Percentiles rank a stretch among this genome's conserved stretches.
phyloP scores from a whole-genome alignment of 2,113 vertebrate species.

The Falcunculus frontatus region DNA sequence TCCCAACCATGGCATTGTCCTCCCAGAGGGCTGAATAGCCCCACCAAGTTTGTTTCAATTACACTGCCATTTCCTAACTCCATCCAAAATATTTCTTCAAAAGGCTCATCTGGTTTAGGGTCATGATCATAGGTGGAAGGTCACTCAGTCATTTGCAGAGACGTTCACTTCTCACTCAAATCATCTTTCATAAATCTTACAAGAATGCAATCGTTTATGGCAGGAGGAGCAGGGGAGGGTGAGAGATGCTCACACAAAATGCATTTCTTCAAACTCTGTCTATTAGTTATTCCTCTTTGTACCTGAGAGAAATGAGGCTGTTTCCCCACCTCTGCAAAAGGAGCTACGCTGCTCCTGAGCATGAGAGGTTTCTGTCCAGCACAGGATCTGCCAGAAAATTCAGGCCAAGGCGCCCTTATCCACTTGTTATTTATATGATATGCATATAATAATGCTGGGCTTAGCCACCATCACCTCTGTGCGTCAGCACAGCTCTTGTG shows the following conservation, averaged over 20 bases:
- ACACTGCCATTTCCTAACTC: not conserved
- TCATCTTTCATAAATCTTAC: constrained; percentile 28
- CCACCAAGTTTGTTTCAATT: not conserved
- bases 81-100: constrained; percentile 3
- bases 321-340: not conserved
- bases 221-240: not conserved
- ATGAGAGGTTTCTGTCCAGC: not conserved
- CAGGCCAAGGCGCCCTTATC: fast-evolving
- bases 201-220: not conserved
- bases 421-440: fast-evolving
- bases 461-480: not conserved
- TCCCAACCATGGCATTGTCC: not conserved
- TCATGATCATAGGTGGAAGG: constrained; percentile 5
- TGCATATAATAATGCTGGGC: fast-evolving
- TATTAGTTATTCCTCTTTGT: not conserved
- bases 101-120: constrained; percentile 3
- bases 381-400: not conserved
- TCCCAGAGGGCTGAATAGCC: not conserved
- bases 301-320: not conserved
- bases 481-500: not conserved
- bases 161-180: constrained; percentile 8
- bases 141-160: not conserved
- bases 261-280: not conserved
- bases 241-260: not conserved
- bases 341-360: not conserved